Conservation (phyloP, 2,797 vertebrate species). For the Hydrolagus colliei region DNA sequence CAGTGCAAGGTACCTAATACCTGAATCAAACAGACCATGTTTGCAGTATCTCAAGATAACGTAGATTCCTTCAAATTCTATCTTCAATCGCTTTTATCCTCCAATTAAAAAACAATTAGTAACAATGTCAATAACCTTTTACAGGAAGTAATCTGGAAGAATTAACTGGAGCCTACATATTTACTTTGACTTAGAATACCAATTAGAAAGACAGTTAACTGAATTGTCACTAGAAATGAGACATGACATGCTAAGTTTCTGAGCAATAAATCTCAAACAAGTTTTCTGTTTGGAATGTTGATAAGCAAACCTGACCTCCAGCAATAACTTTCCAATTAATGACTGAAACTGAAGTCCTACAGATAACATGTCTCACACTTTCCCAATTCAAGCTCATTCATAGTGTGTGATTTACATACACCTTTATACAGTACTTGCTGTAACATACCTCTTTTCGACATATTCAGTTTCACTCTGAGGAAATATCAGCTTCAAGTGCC, state of each 20-base stretch:
- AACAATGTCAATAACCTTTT: neutral
- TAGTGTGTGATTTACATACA: neutral
- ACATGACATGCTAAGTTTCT: neutral
- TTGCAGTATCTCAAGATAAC: neutral
- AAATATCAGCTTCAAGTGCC: conserved; percentile 85
- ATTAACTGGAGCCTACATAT: no score
- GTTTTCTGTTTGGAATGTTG: neutral
- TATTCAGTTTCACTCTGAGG: conserved; percentile 76
- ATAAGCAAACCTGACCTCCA: neutral
- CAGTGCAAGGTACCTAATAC: no score
- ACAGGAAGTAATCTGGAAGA: neutral
- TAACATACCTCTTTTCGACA: conserved; percentile 69
- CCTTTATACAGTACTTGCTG: no score
- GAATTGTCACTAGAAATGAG: neutral
- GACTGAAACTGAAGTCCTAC: no score
- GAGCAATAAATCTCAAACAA: neutral
- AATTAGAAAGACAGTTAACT: neutral
- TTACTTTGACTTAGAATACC: neutral
- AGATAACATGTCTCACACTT: no score
- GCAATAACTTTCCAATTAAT: no score
- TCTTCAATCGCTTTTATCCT: neutral
- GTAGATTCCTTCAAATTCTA: neutral
- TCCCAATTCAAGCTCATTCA: neutral
- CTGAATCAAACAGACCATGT: no score
- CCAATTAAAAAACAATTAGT: no score